Base-by-base conservation (phyloP, 2,888 invertebrate genomes). In the Pegoplata infirma region DNA sequence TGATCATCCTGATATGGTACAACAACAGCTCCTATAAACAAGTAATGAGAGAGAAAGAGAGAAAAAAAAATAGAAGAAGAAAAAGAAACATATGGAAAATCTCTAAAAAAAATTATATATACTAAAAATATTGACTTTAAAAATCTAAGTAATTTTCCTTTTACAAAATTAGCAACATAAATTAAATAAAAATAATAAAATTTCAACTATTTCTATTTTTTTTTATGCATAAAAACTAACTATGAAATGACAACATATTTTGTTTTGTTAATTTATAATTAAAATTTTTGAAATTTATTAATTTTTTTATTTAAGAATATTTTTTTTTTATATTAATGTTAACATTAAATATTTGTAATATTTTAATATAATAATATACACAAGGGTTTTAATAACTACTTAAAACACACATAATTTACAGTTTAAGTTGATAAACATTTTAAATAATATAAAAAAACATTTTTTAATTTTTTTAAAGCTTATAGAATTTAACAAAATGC, bases 21-120 rank as follows among this genome's bases (percentile, higher is more conserved):
- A 61, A 61, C 71, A 28, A 61, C 71, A 56, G 67, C 79, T 72
- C 71, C 79, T 75, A 56, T 28, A 55, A 21, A 40, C 21, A 16
- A n/a, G 19, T 32, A 16, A 10, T 19, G n/a, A n/a, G n/a, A n/a
- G n/a, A n/a, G n/a, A n/a, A n/a, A 19, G 0, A 21, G 28, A 25
- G 17, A 59, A 23, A 64, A 51, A 53, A 25, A 44, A 5, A 25
- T 58, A 49, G 16, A 36, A 56, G 72, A 64, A n/a, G n/a, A n/a
- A n/a, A n/a, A 32, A 59, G 21, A 61, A 40, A 56, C n/a, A 40
- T 40, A 63, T 55, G 63, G 55, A 68, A 68, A 63, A 64, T 44
- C n/a, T n/a, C n/a, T n/a, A n/a, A n/a, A n/a, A n/a, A n/a, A n/a
- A n/a, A n/a, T n/a, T n/a, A n/a, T n/a, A n/a, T n/a, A n/a, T n/a